A percentile compares a stretch with the other conserved stretches of the same genome.
Conservation (phyloP, 2,888 invertebrate genomes). For the Alloscopus bannaensis region DNA sequence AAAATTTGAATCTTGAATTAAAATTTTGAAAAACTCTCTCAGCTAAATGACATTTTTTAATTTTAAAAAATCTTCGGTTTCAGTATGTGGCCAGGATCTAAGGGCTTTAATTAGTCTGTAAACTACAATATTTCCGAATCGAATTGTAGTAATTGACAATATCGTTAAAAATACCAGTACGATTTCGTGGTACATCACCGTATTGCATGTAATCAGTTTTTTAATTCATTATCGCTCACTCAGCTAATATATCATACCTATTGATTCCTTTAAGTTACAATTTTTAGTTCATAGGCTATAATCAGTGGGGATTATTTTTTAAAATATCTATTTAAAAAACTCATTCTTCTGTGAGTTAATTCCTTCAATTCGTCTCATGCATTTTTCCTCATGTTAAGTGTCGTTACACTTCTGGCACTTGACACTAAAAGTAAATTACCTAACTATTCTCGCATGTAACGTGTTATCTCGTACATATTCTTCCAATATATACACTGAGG, state of each 20-base stretch:
- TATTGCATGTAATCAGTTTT: not conserved
- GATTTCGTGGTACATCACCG: not conserved
- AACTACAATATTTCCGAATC: not conserved
- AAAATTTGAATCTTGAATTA: too few relatives aligned
- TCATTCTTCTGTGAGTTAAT: not conserved
- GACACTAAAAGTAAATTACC: slow-evolving; percentile 2
- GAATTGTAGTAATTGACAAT: not conserved
- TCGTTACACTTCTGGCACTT: slow-evolving; percentile 3
- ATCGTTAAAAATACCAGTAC: not conserved
- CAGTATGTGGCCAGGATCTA: too few relatives aligned
- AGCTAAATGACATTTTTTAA: not conserved
- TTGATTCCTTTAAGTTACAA: not conserved
- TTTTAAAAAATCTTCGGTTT: not conserved
- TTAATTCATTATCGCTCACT: too few relatives aligned
- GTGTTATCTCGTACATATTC: not conserved
- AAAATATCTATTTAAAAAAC: not conserved
- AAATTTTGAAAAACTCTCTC: too few relatives aligned
- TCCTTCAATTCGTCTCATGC: not conserved
- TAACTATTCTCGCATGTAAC: not conserved
- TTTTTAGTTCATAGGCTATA: not conserved
- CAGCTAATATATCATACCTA: too few relatives aligned
- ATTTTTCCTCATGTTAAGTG: not conserved
- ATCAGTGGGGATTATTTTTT: not conserved
- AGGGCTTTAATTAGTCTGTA: too few relatives aligned
- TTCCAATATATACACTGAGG: not conserved